Conservation (phyloP, 2,113 vertebrate genomes). For the Syngnathus scovelli region DNA sequence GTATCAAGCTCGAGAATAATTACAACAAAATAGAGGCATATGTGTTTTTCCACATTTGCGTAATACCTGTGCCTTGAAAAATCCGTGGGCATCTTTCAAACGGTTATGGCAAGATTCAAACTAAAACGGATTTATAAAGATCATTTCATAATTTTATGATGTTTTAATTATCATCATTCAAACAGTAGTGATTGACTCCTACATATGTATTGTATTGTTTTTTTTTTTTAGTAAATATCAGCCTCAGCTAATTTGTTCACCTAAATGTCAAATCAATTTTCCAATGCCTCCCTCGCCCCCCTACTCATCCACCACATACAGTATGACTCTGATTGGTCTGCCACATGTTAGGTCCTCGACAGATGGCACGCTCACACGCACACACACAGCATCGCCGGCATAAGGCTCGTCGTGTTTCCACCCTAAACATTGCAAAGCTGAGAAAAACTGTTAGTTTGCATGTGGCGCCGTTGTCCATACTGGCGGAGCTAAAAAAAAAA, state of each 20-base stretch:
- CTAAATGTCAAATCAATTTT: slow-evolving; percentile 33
- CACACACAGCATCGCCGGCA: background rate
- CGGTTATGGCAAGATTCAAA: slow-evolving; percentile 34
- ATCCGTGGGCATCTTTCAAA: slow-evolving; percentile 50
- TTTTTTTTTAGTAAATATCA: too few relatives aligned
- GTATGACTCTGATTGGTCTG: slow-evolving; percentile 40
- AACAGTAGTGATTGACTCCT: too few relatives aligned
- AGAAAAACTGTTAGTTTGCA: slow-evolving; percentile 55
- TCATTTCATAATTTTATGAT: background rate
- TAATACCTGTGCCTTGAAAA: slow-evolving; percentile 65
- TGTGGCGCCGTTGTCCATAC: slow-evolving; percentile 24
- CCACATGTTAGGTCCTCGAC: slow-evolving; percentile 32
- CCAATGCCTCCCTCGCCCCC: slow-evolving; percentile 16
- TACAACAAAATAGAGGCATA: slow-evolving; percentile 51
- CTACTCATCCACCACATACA: background rate
- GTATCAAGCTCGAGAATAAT: slow-evolving; percentile 63
- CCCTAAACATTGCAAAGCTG: slow-evolving; percentile 26
- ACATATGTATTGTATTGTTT: too few relatives aligned
- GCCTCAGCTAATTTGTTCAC: too few relatives aligned
- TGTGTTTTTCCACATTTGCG: slow-evolving; percentile 66
- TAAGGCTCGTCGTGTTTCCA: slow-evolving; percentile 1
- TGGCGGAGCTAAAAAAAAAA: too few relatives aligned
- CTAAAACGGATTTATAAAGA: background rate
- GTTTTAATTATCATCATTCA: too few relatives aligned
- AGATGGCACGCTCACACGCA: slow-evolving; percentile 25